Evolutionary conservation across 2,888 invertebrate genomes (phyloP).

Genomic region (Leucophenga montana): DNA sequence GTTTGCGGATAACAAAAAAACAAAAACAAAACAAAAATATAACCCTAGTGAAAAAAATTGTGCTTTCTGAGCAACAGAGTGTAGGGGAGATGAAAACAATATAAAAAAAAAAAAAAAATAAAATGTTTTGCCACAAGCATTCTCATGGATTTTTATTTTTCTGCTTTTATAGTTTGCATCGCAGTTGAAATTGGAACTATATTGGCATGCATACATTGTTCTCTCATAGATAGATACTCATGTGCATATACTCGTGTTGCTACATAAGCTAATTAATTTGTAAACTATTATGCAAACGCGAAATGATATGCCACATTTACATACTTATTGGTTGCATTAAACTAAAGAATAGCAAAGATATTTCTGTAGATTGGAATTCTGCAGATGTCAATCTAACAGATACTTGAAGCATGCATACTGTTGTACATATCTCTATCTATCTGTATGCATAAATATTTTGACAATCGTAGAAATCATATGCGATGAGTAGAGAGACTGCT

Average conservation of each 20-base stretch:
- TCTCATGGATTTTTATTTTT: constrained; percentile 56
- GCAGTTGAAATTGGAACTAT: neutral
- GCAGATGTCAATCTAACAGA: too few relatives aligned
- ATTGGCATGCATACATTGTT: neutral
- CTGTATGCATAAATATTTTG: too few relatives aligned
- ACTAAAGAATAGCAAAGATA: too few relatives aligned
- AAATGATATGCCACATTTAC: neutral
- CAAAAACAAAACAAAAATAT: constrained; percentile 27
- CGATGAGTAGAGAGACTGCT: too few relatives aligned
- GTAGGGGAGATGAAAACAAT: constrained; percentile 25
- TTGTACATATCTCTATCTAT: too few relatives aligned
- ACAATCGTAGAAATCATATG: too few relatives aligned
- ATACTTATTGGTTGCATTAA: constrained; percentile 37
- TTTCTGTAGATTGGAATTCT: too few relatives aligned
- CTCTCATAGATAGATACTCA: constrained; percentile 9
- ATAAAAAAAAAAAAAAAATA: constrained; percentile 42
- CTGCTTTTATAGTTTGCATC: constrained; percentile 18
- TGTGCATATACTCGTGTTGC: constrained; percentile 29
- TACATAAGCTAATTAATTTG: constrained; percentile 51
- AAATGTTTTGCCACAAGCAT: constrained; percentile 55
- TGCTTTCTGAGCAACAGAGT: constrained; percentile 19
- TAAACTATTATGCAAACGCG: constrained; percentile 53
- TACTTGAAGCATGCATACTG: too few relatives aligned
- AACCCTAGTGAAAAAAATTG: constrained; percentile 50
- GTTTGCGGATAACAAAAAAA: constrained; percentile 45